These are phyloP conservation scores for Orycteropus afer DNA, from an alignment of 2,113 vertebrate species.

Conservation along the genomic window DNA sequence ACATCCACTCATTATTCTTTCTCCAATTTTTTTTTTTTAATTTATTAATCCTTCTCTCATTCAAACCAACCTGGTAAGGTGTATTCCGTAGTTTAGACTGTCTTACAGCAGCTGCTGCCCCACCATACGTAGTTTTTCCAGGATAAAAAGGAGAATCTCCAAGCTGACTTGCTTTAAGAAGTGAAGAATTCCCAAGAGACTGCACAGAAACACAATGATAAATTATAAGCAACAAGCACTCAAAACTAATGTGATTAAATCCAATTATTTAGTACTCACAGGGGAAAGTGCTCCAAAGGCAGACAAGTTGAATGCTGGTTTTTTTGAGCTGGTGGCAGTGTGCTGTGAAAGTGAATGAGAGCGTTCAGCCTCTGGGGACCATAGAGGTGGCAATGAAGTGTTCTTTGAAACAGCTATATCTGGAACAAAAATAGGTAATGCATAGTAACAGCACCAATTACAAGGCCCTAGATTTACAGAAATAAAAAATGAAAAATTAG, in stretches of 20 bases:
- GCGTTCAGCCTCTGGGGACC: slow-evolving; percentile 95
- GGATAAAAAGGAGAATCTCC: slow-evolving; percentile 98
- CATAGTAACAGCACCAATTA: not conserved
- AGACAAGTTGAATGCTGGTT: slow-evolving; percentile 96
- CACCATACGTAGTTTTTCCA: slow-evolving; percentile 97
- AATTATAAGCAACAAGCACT: slow-evolving; percentile 67
- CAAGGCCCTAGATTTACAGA: not conserved
- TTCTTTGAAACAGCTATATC: slow-evolving; percentile 95
- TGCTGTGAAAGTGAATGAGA: slow-evolving; percentile 90
- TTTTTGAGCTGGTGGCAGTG: slow-evolving; percentile 91
- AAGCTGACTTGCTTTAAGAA: slow-evolving; percentile 94
- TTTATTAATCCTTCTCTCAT: not conserved
- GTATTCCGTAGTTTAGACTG: slow-evolving; percentile 86
- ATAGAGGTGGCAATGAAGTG: slow-evolving; percentile 91
- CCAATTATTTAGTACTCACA: slow-evolving; percentile 87
- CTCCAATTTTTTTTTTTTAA: too few relatives aligned
- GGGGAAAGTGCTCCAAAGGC: slow-evolving; percentile 94
- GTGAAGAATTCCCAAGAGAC: slow-evolving; percentile 92
- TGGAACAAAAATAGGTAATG: slow-evolving; percentile 80
- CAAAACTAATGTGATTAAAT: slow-evolving; percentile 53
- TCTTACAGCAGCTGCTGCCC: slow-evolving; percentile 91
- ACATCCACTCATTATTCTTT: not conserved
- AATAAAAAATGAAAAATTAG: slow-evolving; percentile 36
- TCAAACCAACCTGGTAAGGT: slow-evolving; percentile 92
- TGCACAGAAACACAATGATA: slow-evolving; percentile 73